Evolutionary conservation across 2,888 invertebrate species (phyloP).

Genomic region (Macaria liturata): DNA sequence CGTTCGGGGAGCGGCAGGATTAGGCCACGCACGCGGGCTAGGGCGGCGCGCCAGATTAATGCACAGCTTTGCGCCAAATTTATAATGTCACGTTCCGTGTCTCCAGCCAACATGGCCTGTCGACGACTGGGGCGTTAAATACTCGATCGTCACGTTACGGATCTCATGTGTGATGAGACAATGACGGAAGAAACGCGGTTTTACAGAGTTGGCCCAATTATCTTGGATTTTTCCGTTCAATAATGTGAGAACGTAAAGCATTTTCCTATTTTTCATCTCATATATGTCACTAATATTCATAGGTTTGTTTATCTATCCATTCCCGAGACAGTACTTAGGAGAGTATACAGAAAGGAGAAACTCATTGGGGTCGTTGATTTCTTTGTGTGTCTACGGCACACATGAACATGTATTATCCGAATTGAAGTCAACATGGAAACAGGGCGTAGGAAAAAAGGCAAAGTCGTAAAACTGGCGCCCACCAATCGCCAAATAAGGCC

Average conservation of each 20-base stretch:
- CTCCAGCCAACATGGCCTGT: slow-evolving; percentile 71
- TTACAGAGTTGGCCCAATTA: too few species aligned
- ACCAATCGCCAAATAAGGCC: slow-evolving; percentile 82
- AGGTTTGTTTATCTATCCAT: too few species aligned
- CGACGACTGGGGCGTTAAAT: slow-evolving; percentile 61
- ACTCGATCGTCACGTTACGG: slow-evolving; percentile 55
- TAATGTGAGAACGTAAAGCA: too few species aligned
- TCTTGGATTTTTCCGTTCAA: too few species aligned
- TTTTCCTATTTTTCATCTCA: too few species aligned
- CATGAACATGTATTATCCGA: slow-evolving; percentile 62
- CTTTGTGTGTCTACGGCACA: slow-evolving; percentile 55
- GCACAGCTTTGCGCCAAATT: slow-evolving; percentile 78
- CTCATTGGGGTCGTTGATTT: slow-evolving; percentile 59
- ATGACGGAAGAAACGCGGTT: too few species aligned
- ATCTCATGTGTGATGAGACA: slow-evolving; percentile 35
- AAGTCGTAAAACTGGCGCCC: slow-evolving; percentile 82
- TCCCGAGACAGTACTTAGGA: slow-evolving; percentile 26
- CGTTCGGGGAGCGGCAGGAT: slow-evolving; percentile 74
- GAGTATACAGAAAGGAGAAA: slow-evolving; percentile 38
- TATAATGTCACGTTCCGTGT: slow-evolving; percentile 80
- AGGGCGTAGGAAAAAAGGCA: slow-evolving; percentile 75
- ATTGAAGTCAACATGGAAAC: slow-evolving; percentile 71
- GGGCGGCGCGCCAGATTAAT: slow-evolving; percentile 79
- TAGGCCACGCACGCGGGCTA: slow-evolving; percentile 74
- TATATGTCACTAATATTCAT: too few species aligned